Conservation (phyloP, 2,888 invertebrate species). For the Scaptomyza parva region DNA sequence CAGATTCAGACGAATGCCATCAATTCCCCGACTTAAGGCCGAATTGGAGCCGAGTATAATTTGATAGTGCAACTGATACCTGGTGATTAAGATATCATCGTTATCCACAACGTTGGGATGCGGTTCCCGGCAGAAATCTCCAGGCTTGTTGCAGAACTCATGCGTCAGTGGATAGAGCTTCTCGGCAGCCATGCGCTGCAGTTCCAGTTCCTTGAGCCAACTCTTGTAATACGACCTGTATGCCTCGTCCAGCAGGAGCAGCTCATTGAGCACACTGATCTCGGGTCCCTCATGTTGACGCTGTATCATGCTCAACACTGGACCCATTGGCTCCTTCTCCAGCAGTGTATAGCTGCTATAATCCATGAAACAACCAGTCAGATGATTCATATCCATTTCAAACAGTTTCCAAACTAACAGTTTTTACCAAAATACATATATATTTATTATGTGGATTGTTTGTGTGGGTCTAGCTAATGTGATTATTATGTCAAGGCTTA, state of each 20-base stretch:
- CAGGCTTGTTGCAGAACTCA: constrained; percentile 55
- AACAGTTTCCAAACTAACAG: not conserved
- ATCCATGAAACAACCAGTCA: not conserved
- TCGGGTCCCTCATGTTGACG: constrained; percentile 25
- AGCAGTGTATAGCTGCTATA: not conserved
- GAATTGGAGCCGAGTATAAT: constrained; percentile 58
- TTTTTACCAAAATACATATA: not conserved
- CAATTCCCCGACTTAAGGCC: constrained; percentile 36
- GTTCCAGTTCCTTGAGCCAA: constrained; percentile 56
- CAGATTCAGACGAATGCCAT: constrained; percentile 47
- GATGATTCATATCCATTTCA: not conserved
- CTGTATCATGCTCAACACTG: not conserved
- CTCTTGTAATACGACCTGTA: constrained; percentile 49
- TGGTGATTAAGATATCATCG: constrained; percentile 62
- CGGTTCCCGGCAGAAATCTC: constrained; percentile 50
- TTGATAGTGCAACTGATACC: constrained; percentile 65
- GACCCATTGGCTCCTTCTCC: not conserved
- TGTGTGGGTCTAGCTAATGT: not conserved
- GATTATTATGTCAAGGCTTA: not conserved
- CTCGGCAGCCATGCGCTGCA: constrained; percentile 65
- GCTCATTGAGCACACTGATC: constrained; percentile 24
- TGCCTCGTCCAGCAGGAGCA: constrained; percentile 65
- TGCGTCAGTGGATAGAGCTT: constrained; percentile 68
- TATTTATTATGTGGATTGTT: not conserved
- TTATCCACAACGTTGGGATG: constrained; percentile 43